These are phyloP conservation scores for Goniozus legneri DNA, from an alignment of 1,140 invertebrate species.

Conservation along the genomic window DNA sequence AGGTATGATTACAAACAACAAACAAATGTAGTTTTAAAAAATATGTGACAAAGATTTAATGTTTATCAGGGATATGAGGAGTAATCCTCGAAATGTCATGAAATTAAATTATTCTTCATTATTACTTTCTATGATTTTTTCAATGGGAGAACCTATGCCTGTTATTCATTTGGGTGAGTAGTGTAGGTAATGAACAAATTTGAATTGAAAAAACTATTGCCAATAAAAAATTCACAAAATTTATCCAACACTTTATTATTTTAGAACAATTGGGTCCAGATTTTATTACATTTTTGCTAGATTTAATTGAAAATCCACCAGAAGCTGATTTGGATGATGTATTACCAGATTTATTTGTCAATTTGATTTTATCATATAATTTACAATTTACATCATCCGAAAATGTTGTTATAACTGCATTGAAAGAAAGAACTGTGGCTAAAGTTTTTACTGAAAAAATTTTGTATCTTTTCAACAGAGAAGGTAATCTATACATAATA, in stretches of 20 bases:
- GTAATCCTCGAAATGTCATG: conserved; percentile 66
- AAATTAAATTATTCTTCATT: conserved; percentile 73
- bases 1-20: conserved; percentile 45
- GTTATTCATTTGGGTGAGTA: conserved; percentile 73
- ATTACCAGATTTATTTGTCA: conserved; percentile 79
- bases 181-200: conserved; percentile 22
- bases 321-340: conserved; percentile 74
- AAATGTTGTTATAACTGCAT: conserved; percentile 73
- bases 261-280: conserved; percentile 74
- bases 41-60: conserved; percentile 9
- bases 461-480: conserved; percentile 79
- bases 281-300: conserved; percentile 75
- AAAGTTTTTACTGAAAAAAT: conserved; percentile 89
- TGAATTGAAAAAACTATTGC: background rate
- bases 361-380: conserved; percentile 82
- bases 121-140: conserved; percentile 81
- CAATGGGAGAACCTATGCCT: conserved; percentile 83
- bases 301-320: conserved; percentile 75
- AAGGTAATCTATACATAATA: conserved; percentile 62
- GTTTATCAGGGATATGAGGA: conserved; percentile 64
- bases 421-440: conserved; percentile 67
- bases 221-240: conserved; percentile 11
- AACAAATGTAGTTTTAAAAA: conserved; percentile 1
- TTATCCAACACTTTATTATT: conserved; percentile 36
- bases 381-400: conserved; percentile 71